Base-by-base conservation (phyloP, 2,113 vertebrate genomes). In the Reinhardtius hippoglossoides region DNA sequence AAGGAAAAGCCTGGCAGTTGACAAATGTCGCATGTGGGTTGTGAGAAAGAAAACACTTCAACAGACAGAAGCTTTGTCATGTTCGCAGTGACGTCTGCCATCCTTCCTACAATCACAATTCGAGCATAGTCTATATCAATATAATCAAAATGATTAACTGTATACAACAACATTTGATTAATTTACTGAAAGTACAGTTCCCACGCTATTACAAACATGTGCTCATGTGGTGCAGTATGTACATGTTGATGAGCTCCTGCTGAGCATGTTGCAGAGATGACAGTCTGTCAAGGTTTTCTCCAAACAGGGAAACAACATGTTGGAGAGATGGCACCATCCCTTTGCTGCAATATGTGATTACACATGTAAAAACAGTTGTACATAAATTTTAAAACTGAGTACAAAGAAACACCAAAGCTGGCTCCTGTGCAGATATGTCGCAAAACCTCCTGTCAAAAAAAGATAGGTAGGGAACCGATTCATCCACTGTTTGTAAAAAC, bases 201-300 rank as follows among this genome's bases (percentile, higher is more conserved):
- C 59, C 67, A 72, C 24, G 0, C 26, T 3, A 14, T 26, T 26
- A 54, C 21, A 80, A 44, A 73, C 48, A 69, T 13, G 37, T 15
- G 54, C 46, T 66, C 61, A 48, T 61, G 66, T 23, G 35, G 40
- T 63, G 1, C 52, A 66, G 24, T 64, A 37, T 76, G 65, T 79
- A 66, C 75, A 81, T 42, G 68, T 74, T 88, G 87, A 86, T 86
- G 67, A 90, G 74, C 78, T 57, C 76, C 75, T 46, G 42, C 65
- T 87, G 85, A 76, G n/a, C 60, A 81, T 62, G 59, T n/a, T 75
- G 71, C 76, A 76, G 67, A 59, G 66, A 81, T 81, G 86, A 89
- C 69, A 87, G 72, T 58, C 80, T 81, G 74, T 84, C 87, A 90
- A 71, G 67, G 67, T 63, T 67, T 68, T 35, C 69, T 54, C 56